Evolutionary conservation across 2,888 invertebrate species (phyloP).

Genomic region (Octodonta nipae): DNA sequence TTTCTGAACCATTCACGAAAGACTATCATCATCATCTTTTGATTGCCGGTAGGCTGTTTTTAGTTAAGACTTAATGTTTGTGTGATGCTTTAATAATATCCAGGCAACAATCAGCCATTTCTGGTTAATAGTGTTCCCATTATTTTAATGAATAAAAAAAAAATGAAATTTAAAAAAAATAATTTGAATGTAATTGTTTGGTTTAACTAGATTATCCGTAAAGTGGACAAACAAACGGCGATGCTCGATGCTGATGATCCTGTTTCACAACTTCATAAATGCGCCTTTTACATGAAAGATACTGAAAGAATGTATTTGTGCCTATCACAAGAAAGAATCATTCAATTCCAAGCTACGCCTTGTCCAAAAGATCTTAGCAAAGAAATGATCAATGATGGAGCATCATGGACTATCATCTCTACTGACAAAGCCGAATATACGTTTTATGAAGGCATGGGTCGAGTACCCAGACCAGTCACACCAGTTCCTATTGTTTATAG

Average conservation of each 20-base stretch:
- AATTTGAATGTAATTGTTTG: too few species aligned
- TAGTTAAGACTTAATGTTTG: too few species aligned
- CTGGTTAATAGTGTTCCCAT: too few species aligned
- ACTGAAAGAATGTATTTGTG: constrained; percentile 98
- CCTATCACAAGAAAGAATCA: constrained; percentile 93
- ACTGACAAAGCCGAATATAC: constrained; percentile 99
- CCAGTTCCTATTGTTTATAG: constrained; percentile 95
- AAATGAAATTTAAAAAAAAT: too few species aligned
- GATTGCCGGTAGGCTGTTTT: too few species aligned
- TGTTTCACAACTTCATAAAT: constrained; percentile 97
- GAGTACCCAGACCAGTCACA: constrained; percentile 86
- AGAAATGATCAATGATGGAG: constrained; percentile 99
- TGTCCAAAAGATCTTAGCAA: constrained; percentile 93
- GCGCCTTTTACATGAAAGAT: constrained; percentile 99
- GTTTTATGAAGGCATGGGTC: constrained; percentile 98
- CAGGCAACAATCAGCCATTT: too few species aligned
- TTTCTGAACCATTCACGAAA: too few species aligned
- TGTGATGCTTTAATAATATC: too few species aligned
- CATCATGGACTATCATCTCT: constrained; percentile 99
- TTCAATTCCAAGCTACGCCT: constrained; percentile 95
- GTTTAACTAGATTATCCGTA: too few species aligned
- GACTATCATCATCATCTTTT: too few species aligned
- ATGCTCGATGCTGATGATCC: constrained; percentile 96
- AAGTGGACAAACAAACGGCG: constrained; percentile 97
- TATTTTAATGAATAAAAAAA: too few species aligned